Evolutionary conservation across 92 coral and sea anemone species (phyloP).

Genomic region (Zoanthus sansibaricus): DNA sequence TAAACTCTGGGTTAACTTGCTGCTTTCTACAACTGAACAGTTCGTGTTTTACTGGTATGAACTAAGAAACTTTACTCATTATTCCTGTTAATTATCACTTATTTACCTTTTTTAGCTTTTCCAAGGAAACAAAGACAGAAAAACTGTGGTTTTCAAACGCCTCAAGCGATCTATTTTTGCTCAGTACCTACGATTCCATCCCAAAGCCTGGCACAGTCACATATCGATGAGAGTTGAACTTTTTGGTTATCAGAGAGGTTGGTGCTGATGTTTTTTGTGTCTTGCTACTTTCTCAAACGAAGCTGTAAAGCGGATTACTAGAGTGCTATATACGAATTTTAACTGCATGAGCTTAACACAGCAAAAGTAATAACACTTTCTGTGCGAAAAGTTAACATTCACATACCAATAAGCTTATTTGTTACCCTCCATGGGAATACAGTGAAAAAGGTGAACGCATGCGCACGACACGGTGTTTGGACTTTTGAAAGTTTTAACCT

Average conservation of each 20-base stretch:
- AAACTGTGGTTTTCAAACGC: conserved; percentile 70
- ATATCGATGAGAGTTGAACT: conserved; percentile 94
- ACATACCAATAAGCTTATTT: too few relatives aligned
- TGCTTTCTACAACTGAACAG: too few relatives aligned
- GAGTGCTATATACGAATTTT: not conserved
- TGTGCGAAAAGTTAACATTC: too few relatives aligned
- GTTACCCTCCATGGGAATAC: too few relatives aligned
- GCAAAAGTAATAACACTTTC: too few relatives aligned
- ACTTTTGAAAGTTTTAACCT: too few relatives aligned
- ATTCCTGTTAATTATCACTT: not conserved
- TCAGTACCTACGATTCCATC: conserved; percentile 86
- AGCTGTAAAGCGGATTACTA: not conserved
- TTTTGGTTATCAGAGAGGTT: conserved; percentile 89
- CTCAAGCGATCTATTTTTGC: conserved; percentile 67
- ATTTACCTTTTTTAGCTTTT: conserved; percentile 63
- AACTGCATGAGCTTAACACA: too few relatives aligned
- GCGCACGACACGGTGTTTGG: too few relatives aligned
- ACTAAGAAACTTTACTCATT: not conserved
- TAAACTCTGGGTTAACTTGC: not conserved
- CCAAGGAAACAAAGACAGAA: conserved; percentile 86
- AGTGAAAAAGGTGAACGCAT: too few relatives aligned
- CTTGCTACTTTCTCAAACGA: not conserved
- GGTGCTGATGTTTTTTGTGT: not conserved
- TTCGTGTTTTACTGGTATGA: not conserved
- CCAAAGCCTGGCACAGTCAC: conserved; percentile 81